Percentiles rank a stretch among this genome's conserved stretches.
Evolutionary conservation across 2,113 vertebrate genomes (phyloP).

Genomic region (Semicossyphus pulcher): DNA sequence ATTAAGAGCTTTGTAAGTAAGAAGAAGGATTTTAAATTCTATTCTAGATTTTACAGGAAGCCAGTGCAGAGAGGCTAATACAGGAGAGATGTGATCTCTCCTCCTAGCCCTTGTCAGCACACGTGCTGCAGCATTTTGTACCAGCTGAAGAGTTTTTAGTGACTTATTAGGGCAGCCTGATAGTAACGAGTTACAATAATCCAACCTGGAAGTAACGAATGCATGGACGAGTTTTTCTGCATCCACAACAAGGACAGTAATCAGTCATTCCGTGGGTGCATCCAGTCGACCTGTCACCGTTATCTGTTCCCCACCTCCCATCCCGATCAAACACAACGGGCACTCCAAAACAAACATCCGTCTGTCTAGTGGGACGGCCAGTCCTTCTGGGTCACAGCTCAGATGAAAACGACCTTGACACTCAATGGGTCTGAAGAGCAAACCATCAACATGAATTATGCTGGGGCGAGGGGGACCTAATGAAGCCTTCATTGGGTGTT

Average conservation of each 20-base stretch:
- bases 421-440: slow-evolving; percentile 24
- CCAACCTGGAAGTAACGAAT: too few species aligned
- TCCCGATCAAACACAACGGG: slow-evolving; percentile 65
- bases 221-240: too few species aligned
- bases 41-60: too few species aligned
- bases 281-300: slow-evolving; percentile 29
- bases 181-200: too few species aligned
- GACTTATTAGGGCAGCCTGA: too few species aligned
- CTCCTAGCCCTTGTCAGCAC: too few species aligned
- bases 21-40: too few species aligned
- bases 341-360: slow-evolving; percentile 70
- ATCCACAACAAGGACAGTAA: slow-evolving; percentile 24
- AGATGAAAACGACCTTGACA: slow-evolving; percentile 65
- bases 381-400: slow-evolving; percentile 60
- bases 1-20: too few species aligned
- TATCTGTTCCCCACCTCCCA: slow-evolving; percentile 59
- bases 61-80: too few species aligned
- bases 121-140: too few species aligned
- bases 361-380: slow-evolving; percentile 50
- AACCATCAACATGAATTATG: slow-evolving; percentile 57
- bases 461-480: slow-evolving; percentile 30
- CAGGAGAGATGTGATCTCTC: too few species aligned
- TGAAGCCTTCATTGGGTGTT: slow-evolving; percentile 53
- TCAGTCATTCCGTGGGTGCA: slow-evolving; percentile 45
- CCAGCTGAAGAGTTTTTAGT: too few species aligned